Base-by-base conservation (phyloP, 1,140 invertebrate species). In the Rhopalosiphum maidis region DNA sequence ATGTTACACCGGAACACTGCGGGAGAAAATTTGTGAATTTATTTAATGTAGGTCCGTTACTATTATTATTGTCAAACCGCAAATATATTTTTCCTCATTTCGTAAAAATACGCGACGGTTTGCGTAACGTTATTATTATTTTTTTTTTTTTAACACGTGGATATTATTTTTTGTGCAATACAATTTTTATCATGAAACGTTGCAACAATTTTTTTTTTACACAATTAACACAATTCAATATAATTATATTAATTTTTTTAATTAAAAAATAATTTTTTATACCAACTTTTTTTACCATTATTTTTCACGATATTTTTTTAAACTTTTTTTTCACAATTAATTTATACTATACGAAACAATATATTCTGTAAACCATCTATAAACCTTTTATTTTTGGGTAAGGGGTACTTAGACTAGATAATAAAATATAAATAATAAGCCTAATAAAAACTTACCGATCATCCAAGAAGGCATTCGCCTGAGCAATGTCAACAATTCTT, bases 81-180 rank as follows among this genome's bases (percentile, higher is more conserved):
- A 30, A 46, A 23, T 54, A 88, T 23, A 35, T 87, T 87, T 87
- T 48, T 87, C 86, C 86, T 15, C 30, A 22, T 87, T 87, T 87
- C 86, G 30, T 87, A 87, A 48, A 87, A 48, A 37, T 46, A 2
- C 18, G 46, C 43, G 83, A 86, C 23, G 37, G 25, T 87, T 87
- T 87, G 35, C 86, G 86, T 2, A 85, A 85, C 37, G 8, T 68
- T 30, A 68, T 23, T 51, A 51, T 51, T 83, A 0, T 35, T 37
- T 37, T 37, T 82, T 37, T 37, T 82, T 88, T 46, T 51, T 54
- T 88, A 51, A 35, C 87, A 87, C 85, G 85, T 87, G 85, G 41
- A 87, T 87, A 87, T 87, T 88, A 54, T 8, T 48, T 88, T 37
- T 88, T 37, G 48, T 41, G 87, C 18, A 54, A 85, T 85, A 43